These are phyloP conservation scores for Busseola fusca DNA, from an alignment of 2,888 invertebrate genomes.

Conservation along the genomic window DNA sequence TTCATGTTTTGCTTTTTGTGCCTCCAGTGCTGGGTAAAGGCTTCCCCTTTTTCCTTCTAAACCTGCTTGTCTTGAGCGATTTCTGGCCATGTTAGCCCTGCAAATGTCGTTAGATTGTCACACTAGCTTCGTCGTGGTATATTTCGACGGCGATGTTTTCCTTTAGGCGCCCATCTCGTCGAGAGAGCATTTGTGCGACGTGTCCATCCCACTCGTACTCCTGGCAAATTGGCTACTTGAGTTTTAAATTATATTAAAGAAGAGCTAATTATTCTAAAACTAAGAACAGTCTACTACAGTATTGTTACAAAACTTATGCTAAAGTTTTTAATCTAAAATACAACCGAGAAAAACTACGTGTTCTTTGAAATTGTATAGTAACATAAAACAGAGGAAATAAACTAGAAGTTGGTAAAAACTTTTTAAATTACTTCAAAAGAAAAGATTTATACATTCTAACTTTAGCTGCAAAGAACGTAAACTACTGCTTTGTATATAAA, in stretches of 20 bases:
- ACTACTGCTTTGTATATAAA: conserved; percentile 39
- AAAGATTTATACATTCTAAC: conserved; percentile 49
- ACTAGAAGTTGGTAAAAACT: conserved; percentile 44
- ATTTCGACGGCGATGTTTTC: no score
- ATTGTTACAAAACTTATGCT: not conserved
- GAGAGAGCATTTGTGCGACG: no score
- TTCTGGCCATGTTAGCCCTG: no score
- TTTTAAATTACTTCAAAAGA: conserved; percentile 51
- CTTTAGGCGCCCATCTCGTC: no score
- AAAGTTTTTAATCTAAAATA: conserved; percentile 7
- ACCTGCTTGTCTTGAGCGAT: no score
- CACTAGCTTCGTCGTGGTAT: no score
- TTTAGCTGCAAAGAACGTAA: conserved; percentile 27
- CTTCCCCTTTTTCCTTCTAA: no score
- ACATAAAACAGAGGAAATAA: conserved; percentile 49
- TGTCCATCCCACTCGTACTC: no score
- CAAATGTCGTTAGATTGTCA: no score
- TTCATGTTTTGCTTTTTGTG: no score
- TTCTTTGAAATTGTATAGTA: conserved; percentile 29
- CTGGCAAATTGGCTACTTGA: no score
- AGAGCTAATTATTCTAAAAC: conserved; percentile 9
- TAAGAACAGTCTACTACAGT: not conserved
- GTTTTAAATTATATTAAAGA: not conserved
- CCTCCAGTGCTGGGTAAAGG: no score
- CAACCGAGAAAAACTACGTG: conserved; percentile 16